Base-by-base conservation (phyloP, 2,797 vertebrate species). In the Percopsis omiscomaycus region DNA sequence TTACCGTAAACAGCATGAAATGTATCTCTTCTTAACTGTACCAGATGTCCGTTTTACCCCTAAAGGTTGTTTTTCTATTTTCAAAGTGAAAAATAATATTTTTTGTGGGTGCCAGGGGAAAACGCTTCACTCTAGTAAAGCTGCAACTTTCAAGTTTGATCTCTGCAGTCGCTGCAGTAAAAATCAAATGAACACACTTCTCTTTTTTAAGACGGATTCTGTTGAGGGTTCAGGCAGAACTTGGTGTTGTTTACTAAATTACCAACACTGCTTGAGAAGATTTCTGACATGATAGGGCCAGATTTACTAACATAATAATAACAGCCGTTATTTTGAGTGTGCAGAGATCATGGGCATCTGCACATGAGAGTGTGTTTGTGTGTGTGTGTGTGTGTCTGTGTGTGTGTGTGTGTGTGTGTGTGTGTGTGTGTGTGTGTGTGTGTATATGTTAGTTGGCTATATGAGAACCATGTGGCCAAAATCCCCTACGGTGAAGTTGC, bases 101-200 rank as follows among this genome's bases (percentile, higher is more conserved):
- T 86, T 74, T 45, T 59, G 73, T 73, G 79, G 42, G 13, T 80
- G 83, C 77, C 60, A 30, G 78, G 79, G 84, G 81, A 89, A 86
- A 80, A 27, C n/a, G 66, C 80, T 81, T 88, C 84, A 81, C 78
- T 84, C 73, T 73, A 69, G 82, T 86, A 89, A 88, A 89, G 80
- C 82, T 83, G 68, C 66, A 71, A 84, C 83, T 90, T 90, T 88
- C 83, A 90, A 89, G 72, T 83, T 86, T 72, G 58, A 58, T 71
- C 71, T 84, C 66, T 55, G 66, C 73, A 50, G 73, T 82, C 77
- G 83, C 72, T 75, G 74, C 84, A 70, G 70, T 84, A 84, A 89
- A 42, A 8, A 88, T 92, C 85, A 87, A 88, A 85, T 85, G 77
- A 80, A 61, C 69, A 30, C 74, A 55, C 72, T 77, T 75, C 71